Evolutionary conservation across 2,797 vertebrate genomes (phyloP).

Genomic region (Eospalax fontanierii): DNA sequence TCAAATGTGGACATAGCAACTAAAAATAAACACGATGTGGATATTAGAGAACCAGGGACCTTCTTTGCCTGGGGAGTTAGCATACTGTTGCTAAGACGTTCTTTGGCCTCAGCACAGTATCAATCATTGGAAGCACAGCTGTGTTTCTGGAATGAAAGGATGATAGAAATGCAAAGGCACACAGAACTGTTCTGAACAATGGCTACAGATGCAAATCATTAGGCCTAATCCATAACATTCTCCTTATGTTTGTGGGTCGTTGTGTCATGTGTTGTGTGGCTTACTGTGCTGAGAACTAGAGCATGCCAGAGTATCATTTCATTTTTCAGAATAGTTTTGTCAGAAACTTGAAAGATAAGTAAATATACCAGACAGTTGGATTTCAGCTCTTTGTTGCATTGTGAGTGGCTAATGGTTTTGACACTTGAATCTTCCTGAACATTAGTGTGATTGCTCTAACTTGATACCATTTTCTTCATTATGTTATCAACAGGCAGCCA

Average conservation of each 20-base stretch:
- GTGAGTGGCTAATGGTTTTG: constrained; percentile 55
- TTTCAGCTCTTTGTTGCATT: constrained; percentile 39
- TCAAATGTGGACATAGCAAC: constrained; percentile 74
- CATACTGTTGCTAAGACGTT: constrained; percentile 77
- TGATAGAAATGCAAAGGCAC: constrained; percentile 64
- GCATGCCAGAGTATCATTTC: constrained; percentile 41
- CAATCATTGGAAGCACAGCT: constrained; percentile 77
- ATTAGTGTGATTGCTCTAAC: constrained; percentile 74
- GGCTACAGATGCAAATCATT: constrained; percentile 81
- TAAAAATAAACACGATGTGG: constrained; percentile 75
- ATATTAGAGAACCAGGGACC: constrained; percentile 62
- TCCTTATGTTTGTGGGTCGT: constrained; percentile 70
- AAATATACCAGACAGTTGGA: constrained; percentile 60
- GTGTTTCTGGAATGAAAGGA: constrained; percentile 66
- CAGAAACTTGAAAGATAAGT: constrained; percentile 72
- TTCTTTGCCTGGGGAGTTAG: constrained; percentile 72
- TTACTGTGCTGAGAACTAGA: constrained; percentile 76
- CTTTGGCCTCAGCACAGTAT: constrained; percentile 75
- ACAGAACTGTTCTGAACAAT: constrained; percentile 59
- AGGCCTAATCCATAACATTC: constrained; percentile 60
- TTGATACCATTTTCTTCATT: constrained; percentile 76
- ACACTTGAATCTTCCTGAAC: constrained; percentile 34
- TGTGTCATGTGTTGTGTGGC: constrained; percentile 74
- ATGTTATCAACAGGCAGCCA: constrained; percentile 66
- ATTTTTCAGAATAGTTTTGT: constrained; percentile 70